These are phyloP conservation scores for Valencia hispanica DNA, from an alignment of 2,797 vertebrate species.

Conservation along the genomic window DNA sequence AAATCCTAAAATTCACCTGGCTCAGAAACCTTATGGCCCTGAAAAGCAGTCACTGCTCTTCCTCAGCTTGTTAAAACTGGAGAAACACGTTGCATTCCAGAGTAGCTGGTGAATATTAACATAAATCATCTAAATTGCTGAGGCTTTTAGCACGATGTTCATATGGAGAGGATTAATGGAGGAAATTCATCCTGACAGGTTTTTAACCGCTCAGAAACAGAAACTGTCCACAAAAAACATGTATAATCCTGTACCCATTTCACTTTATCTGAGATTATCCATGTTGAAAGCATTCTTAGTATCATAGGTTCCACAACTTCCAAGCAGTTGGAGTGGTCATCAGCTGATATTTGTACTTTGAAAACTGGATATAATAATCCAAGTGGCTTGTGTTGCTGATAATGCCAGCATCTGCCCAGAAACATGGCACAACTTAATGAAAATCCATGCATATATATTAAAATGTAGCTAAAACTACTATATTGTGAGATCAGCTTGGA, in stretches of 20 bases:
- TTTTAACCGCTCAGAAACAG: constrained; percentile 62
- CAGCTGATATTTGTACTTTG: constrained; percentile 31
- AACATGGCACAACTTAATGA: constrained; percentile 20
- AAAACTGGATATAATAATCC: constrained; percentile 32
- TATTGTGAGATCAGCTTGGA: neutral
- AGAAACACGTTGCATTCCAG: constrained; percentile 23
- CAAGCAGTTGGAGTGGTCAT: constrained; percentile 20
- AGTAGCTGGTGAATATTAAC: constrained; percentile 35
- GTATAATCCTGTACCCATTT: constrained; percentile 43
- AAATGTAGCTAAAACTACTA: constrained; percentile 2
- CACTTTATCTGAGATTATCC: constrained; percentile 58
- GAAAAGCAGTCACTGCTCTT: constrained; percentile 33
- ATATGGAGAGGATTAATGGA: constrained; percentile 64
- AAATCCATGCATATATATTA: constrained; percentile 12
- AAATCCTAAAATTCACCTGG: constrained; percentile 46
- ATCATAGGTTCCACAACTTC: constrained; percentile 46
- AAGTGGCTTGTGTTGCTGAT: constrained; percentile 47
- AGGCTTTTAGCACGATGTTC: constrained; percentile 36
- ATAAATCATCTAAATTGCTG: constrained; percentile 37
- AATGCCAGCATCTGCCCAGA: constrained; percentile 46
- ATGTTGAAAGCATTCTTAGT: constrained; percentile 40
- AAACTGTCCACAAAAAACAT: constrained; percentile 66
- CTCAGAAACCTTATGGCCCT: constrained; percentile 20
- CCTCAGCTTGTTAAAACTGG: constrained; percentile 29
- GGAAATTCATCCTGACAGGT: constrained; percentile 59